phyloP scores from a whole-genome alignment of 2,113 vertebrate genomes.

The Grallaria varia region DNA sequence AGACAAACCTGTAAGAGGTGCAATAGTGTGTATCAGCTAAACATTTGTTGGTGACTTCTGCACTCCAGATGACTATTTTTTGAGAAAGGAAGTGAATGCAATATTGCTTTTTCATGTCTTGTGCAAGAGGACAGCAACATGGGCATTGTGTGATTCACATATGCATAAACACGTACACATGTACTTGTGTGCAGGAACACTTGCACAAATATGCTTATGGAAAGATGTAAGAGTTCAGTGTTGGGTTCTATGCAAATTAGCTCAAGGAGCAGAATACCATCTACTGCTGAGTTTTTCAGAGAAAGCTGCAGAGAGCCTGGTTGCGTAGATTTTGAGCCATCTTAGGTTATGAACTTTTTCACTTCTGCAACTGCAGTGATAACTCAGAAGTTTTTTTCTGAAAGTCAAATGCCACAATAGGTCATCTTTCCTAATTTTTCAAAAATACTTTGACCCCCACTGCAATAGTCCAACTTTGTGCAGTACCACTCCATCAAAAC shows the following conservation, averaged over 20 bases:
- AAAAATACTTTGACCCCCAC: not conserved
- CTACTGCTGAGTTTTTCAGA: not conserved
- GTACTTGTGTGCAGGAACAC: not conserved
- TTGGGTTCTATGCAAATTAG: not conserved
- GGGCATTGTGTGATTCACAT: not conserved
- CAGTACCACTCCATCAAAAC: not conserved
- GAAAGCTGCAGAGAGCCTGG: not conserved
- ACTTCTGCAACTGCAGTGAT: not conserved
- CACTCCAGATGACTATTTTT: not conserved
- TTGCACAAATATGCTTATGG: not conserved
- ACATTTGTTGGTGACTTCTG: not conserved
- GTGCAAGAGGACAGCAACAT: not conserved
- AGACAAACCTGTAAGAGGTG: not conserved
- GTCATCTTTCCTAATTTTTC: not conserved
- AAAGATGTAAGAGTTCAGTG: not conserved
- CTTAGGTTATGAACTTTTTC: not conserved
- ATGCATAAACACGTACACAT: accelerated
- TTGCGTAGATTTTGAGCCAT: not conserved
- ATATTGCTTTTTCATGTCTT: not conserved
- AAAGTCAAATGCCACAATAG: not conserved
- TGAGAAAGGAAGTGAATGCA: not conserved
- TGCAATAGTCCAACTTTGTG: not conserved
- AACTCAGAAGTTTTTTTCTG: not conserved
- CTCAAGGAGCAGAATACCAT: not conserved
- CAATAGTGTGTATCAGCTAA: not conserved